Percentiles rank a stretch among this genome's conserved stretches.
Evolutionary conservation across 2,888 invertebrate species (phyloP).

Genomic region (Nudaria mundana): DNA sequence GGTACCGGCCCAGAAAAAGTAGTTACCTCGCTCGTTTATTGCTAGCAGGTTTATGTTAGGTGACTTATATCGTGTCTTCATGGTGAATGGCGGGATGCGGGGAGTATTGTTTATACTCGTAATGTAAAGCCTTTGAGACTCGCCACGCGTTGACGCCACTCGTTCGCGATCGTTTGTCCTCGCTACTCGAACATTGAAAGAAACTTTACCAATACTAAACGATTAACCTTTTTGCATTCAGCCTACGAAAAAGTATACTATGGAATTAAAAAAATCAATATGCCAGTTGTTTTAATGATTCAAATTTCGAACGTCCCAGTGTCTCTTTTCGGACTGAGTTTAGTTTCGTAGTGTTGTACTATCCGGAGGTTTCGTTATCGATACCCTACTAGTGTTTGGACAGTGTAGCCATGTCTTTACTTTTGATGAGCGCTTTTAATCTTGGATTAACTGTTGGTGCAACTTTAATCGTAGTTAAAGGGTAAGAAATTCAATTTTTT

Average conservation of each 20-base stretch:
- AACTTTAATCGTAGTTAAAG: conserved; percentile 82
- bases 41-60: no score
- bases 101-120: conserved; percentile 59
- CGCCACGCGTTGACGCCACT: conserved; percentile 50
- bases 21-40: no score
- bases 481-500: conserved; percentile 60
- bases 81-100: no score
- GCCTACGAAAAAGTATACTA: conserved; percentile 2
- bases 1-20: no score
- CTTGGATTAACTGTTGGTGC: conserved; percentile 83
- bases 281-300: background rate
- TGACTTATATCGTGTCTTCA: no score
- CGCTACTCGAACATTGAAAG: conserved; percentile 32
- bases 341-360: conserved; percentile 14
- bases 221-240: background rate
- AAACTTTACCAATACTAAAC: conserved; percentile 5
- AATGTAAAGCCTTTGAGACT: conserved; percentile 32
- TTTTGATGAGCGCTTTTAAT: conserved; percentile 84
- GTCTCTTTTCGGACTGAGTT: conserved; percentile 18
- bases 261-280: background rate
- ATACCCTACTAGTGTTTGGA: conserved; percentile 10
- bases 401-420: conserved; percentile 74
- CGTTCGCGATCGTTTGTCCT: conserved; percentile 42
- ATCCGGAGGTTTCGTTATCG: conserved; percentile 18
- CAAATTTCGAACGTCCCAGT: conserved; percentile 1